A percentile compares a stretch with the other conserved stretches of the same genome.
These are phyloP conservation scores for Xiphophorus maculatus DNA, from an alignment of 2,113 vertebrate genomes.

Conservation along the genomic window DNA sequence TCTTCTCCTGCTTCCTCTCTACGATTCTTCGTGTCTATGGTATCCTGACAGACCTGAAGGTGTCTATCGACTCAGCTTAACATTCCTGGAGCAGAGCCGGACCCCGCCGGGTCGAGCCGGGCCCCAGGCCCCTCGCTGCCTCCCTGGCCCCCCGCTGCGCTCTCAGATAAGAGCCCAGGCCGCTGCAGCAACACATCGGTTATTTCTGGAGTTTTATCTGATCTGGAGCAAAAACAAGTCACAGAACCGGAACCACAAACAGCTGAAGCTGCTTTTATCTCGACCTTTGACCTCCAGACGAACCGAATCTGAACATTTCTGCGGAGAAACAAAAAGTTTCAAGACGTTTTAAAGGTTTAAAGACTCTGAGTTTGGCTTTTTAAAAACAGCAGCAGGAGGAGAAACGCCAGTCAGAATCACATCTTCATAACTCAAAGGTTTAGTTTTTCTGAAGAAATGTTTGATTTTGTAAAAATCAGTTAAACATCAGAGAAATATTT, in stretches of 20 bases:
- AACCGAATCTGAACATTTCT: background rate
- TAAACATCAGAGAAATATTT: background rate
- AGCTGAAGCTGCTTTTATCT: background rate
- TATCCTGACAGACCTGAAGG: background rate
- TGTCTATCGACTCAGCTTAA: constrained; percentile 54
- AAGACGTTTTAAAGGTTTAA: background rate
- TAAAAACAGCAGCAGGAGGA: background rate
- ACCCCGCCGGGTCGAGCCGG: background rate
- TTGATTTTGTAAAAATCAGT: background rate
- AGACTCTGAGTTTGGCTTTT: background rate
- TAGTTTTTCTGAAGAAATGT: background rate
- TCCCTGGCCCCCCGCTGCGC: constrained; percentile 38
- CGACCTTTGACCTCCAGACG: background rate
- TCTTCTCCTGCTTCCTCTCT: background rate
- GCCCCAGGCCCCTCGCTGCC: background rate
- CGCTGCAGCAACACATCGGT: background rate
- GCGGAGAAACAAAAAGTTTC: background rate
- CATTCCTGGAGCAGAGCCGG: constrained; percentile 40
- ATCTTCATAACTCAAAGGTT: background rate
- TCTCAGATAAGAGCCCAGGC: constrained; percentile 53
- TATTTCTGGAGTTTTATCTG: constrained; percentile 14
- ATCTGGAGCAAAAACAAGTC: background rate
- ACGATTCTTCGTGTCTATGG: no score
- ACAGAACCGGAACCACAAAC: background rate
- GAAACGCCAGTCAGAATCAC: background rate